These are phyloP conservation scores for Pardalotus punctatus DNA, from an alignment of 2,113 vertebrate species.

Conservation along the genomic window DNA sequence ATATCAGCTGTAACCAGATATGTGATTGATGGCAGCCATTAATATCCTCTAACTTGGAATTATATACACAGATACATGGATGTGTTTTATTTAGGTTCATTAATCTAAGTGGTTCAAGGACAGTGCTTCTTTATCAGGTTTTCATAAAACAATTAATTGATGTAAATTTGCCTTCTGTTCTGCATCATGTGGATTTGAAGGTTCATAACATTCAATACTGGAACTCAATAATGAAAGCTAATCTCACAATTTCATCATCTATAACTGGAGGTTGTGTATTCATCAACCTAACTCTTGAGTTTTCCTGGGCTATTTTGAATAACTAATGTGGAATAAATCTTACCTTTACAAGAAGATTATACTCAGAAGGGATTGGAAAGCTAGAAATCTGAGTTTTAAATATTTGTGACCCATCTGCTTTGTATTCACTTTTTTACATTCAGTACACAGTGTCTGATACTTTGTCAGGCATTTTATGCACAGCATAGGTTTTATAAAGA, in stretches of 20 bases:
- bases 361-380: neutral
- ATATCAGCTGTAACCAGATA: neutral
- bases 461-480: neutral
- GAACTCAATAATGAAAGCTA: constrained; percentile 9
- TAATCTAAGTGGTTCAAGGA: constrained; percentile 61
- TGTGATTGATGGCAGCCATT: neutral
- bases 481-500: neutral
- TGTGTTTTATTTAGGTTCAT: constrained; percentile 15
- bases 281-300: neutral
- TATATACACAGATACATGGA: neutral
- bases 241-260: neutral
- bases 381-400: constrained; percentile 36
- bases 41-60: neutral
- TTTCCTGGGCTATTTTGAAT: neutral
- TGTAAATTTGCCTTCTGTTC: constrained; percentile 50
- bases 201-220: neutral
- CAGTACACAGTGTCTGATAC: neutral
- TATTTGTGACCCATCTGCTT: constrained; percentile 49
- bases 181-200: constrained; percentile 25
- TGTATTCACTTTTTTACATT: constrained; percentile 46
- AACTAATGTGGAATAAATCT: constrained; percentile 3
- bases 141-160: constrained; percentile 48
- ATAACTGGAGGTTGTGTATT: neutral
- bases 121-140: constrained; percentile 28
- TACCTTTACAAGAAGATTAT: neutral